Percentiles rank a stretch among this genome's conserved stretches.
Conservation (phyloP, 1,140 invertebrate genomes). For the Plectus sambesii region DNA sequence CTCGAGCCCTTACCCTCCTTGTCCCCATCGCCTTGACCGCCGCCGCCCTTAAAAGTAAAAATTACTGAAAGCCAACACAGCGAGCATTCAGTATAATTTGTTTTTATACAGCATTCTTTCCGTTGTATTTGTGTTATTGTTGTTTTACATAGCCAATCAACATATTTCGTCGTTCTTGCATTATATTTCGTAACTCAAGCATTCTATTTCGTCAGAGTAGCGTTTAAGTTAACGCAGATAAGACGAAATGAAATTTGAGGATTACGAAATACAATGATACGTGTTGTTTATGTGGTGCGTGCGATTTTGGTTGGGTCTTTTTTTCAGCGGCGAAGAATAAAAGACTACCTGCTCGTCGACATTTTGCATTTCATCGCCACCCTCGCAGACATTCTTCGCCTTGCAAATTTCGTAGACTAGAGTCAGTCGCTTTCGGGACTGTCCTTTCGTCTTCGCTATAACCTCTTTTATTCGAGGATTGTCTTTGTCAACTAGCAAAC, state of each 20-base stretch:
- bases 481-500: slow-evolving; percentile 53
- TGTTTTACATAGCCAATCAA: too few relatives aligned
- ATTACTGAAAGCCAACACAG: slow-evolving; percentile 1
- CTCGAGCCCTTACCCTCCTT: too few relatives aligned
- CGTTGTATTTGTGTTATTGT: too few relatives aligned
- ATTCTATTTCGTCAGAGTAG: too few relatives aligned
- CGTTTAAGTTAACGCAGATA: too few relatives aligned
- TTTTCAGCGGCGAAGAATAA: slow-evolving; percentile 7
- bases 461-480: slow-evolving; percentile 97
- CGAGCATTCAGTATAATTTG: background rate
- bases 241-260: too few relatives aligned
- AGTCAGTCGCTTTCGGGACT: slow-evolving; percentile 78
- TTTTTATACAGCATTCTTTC: background rate
- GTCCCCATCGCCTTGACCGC: slow-evolving; percentile 45
- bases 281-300: slow-evolving; percentile 35
- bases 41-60: slow-evolving; percentile 12
- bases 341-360: slow-evolving; percentile 17
- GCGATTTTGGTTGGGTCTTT: too few relatives aligned
- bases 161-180: too few relatives aligned
- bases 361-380: slow-evolving; percentile 67
- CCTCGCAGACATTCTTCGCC: slow-evolving; percentile 93
- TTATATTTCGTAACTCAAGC: too few relatives aligned
- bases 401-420: slow-evolving; percentile 97
- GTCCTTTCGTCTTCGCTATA: slow-evolving; percentile 88
- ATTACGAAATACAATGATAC: too few relatives aligned